Evolutionary conservation across 2,888 invertebrate species (phyloP).

Genomic region (Ethmia dodecea): DNA sequence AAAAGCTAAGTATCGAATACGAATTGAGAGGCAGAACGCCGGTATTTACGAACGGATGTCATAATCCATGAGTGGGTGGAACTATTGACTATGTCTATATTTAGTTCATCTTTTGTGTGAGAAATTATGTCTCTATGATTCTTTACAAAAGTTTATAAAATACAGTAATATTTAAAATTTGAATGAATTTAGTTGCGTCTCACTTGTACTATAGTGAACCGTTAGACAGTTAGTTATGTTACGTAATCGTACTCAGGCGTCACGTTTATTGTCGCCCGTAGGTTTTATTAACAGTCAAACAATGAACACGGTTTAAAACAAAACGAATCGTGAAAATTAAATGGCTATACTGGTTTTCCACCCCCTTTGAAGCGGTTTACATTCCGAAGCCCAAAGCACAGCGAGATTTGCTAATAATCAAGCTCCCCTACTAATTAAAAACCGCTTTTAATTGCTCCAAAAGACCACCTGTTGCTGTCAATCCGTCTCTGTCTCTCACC

Average conservation of each 20-base stretch:
- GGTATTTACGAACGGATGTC: conserved; percentile 52
- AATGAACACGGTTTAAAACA: conserved; percentile 4
- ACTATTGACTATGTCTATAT: background rate
- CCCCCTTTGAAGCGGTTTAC: conserved; percentile 59
- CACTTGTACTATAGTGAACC: background rate
- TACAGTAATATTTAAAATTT: background rate
- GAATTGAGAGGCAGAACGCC: conserved; percentile 50
- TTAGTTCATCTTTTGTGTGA: conserved; percentile 1
- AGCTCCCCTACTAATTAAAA: conserved; percentile 75
- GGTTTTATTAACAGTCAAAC: conserved; percentile 3
- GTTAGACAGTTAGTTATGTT: too few species aligned
- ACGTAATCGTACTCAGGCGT: too few species aligned
- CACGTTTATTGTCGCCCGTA: too few species aligned
- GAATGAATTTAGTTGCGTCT: too few species aligned
- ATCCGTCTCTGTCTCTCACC: conserved; percentile 28
- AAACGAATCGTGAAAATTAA: conserved; percentile 10
- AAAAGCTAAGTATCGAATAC: conserved; percentile 72
- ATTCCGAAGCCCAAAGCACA: conserved; percentile 60
- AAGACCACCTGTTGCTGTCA: conserved; percentile 69
- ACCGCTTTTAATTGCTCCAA: conserved; percentile 71
- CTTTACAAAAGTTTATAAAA: background rate
- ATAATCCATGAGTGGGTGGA: conserved; percentile 34
- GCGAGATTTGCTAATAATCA: conserved; percentile 69
- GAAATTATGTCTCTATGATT: background rate
- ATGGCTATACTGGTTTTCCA: conserved; percentile 18